phyloP scores from a whole-genome alignment of 2,797 vertebrate species.

The Dicrostonyx torquatus region DNA sequence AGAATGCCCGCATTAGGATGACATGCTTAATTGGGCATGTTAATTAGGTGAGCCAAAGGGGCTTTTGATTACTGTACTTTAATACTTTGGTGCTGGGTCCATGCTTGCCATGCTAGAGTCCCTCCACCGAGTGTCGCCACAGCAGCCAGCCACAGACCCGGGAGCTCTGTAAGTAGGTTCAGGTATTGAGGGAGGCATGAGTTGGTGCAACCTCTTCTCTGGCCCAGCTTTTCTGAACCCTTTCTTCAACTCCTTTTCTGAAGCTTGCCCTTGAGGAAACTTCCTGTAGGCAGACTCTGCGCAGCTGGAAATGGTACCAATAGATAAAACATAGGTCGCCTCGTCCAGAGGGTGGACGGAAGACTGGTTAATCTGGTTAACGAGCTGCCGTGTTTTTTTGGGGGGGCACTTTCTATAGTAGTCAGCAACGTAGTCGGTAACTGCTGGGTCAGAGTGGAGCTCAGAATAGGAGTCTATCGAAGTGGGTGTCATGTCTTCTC shows the following conservation, averaged over 20 bases:
- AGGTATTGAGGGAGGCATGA: neutral
- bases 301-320: neutral
- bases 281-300: neutral
- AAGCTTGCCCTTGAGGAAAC: neutral
- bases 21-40: neutral
- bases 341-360: no score
- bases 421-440: no score
- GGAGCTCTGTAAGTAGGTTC: neutral
- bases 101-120: neutral
- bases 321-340: neutral
- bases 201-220: neutral
- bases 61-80: neutral
- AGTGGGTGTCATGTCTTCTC: neutral
- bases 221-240: neutral
- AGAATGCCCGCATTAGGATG: neutral
- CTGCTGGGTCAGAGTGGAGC: no score
- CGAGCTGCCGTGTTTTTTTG: neutral
- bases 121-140: neutral
- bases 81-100: neutral
- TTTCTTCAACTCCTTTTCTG: neutral
- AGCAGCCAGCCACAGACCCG: neutral
- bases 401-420: neutral
- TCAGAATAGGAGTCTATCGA: neutral
- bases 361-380: neutral
- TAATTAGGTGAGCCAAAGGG: neutral